Evolutionary conservation across 30 jellyfish, hydroid and myxozoan genomes (phyloP), one percentile per base, ranked within the genome.

Genomic region (Pseudorhiza aurosa): DNA sequence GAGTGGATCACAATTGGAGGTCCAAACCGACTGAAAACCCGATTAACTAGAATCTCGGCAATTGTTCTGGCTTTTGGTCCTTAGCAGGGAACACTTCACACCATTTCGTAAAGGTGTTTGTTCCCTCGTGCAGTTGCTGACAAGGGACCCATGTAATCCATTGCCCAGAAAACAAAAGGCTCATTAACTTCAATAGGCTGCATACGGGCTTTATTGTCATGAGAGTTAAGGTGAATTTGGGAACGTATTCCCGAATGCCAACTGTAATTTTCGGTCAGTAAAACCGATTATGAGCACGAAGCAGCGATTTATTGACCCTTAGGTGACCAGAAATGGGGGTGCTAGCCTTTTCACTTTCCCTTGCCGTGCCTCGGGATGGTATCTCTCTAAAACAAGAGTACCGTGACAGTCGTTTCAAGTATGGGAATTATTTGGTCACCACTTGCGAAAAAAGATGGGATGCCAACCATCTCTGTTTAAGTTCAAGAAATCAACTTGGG

Each of bases 41-140:
- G 27, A 81, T 72, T 36, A 28, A 84, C 90, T 24, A 72, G 58
- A 18, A 63, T 49, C 50, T 60, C 80, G 14, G 96, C 91, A 33
- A 85, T 73, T 5, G 91, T 85, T 21, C 43, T 27, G 15, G 91
- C n/a, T 65, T 45, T 26, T 74, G 85, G 59, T 85, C 76, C 47
- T 60, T 29, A 7, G 81, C 39, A 27, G 89, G 80, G 37, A 29
- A 83, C 30, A 43, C 90, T 53, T 83, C 88, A 14, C 75, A 32
- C 90, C 94, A 82, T 56, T 56, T 82, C 72, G 94, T 82, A 71
- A 68, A 82, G 50, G 36, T 83, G 85, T 53, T 72, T 69, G 59
- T 83, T 83, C 31, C 89, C 95, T 17, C 77, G 26, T 21, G 76
- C 36, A 22, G 95, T 62, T 39, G 28, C 65, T 21, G 88, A 85